Percentiles rank a stretch among this genome's conserved stretches.
Evolutionary conservation across 1,140 invertebrate genomes (phyloP).

Genomic region (Rhysida immarginata): DNA sequence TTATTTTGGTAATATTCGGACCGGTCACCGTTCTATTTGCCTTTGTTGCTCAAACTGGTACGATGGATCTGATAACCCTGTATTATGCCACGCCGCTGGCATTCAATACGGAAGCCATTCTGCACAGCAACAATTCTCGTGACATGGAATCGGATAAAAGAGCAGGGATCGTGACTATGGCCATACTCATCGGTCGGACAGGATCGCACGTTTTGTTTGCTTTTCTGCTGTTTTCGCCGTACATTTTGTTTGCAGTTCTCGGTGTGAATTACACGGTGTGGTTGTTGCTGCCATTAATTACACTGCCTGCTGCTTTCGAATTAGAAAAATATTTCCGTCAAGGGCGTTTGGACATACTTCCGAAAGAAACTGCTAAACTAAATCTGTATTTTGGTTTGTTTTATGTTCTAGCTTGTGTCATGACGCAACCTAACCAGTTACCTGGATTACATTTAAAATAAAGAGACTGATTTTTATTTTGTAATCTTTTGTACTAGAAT

Average conservation of each 20-base stretch:
- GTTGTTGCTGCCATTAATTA: constrained; percentile 75
- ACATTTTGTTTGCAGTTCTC: constrained; percentile 71
- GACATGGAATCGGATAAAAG: constrained; percentile 69
- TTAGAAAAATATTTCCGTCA: constrained; percentile 77
- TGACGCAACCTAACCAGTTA: constrained; percentile 14
- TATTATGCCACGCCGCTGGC: constrained; percentile 86
- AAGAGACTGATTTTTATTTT: neutral
- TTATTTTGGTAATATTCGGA: constrained; percentile 84
- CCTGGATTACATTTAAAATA: constrained; percentile 6
- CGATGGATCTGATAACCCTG: constrained; percentile 66
- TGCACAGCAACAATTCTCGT: constrained; percentile 86
- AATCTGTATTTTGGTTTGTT: constrained; percentile 82
- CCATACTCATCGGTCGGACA: constrained; percentile 79
- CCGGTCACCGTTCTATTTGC: constrained; percentile 88
- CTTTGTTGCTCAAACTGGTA: constrained; percentile 77
- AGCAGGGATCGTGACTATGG: constrained; percentile 79
- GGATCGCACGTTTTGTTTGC: constrained; percentile 82
- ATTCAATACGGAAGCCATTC: constrained; percentile 83
- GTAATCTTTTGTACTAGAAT: neutral
- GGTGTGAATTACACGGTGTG: constrained; percentile 59
- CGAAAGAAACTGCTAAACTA: constrained; percentile 70
- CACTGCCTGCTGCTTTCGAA: constrained; percentile 69
- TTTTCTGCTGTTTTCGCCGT: constrained; percentile 77
- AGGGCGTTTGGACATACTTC: constrained; percentile 59
- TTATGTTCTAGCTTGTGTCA: constrained; percentile 51